Evolutionary conservation across 2,797 vertebrate species (phyloP), one percentile per base, ranked within the genome.

Genomic region (Lerista edwardsae): DNA sequence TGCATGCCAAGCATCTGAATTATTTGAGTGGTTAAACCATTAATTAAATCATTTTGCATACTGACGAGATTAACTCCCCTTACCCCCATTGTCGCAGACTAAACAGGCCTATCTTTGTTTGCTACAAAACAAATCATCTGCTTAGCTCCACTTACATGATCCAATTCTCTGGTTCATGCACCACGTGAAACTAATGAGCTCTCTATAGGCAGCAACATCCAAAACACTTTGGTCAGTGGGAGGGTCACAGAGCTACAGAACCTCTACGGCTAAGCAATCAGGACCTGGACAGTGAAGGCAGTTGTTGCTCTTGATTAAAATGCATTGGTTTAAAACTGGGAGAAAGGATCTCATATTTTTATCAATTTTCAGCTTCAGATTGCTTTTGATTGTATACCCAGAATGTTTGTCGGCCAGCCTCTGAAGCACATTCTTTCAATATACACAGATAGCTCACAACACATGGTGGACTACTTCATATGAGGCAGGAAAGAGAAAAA

Each of bases 141-240:
- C 82, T 77, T n/a, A 64, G 59, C 61, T 65, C 78, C 55, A 71
- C 67, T 77, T 51, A 29, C 47, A 74, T 62, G 62, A 80, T 75
- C 76, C 27, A 27, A n/a, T 65, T 80, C 79, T 39, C 67, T 73
- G 55, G 73, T 36, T 80, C 67, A 76, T 81, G 59, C 78, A 67
- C 67, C 57, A 78, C 27, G 31, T 81, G 82, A 29, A 72, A 73
- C 78, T 87, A 87, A 87, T 84, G 82, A 84, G 82, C 78, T 81
- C 82, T 77, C 82, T 77, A 59, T 80, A 84, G 73, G 86, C 78
- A 81, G 67, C 59, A 39, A 72, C 72, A 87, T 81, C 29, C 19
- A 80, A 76, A 84, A 44, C 73, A 80, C 64, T 77, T 84, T 81
- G 82, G 82, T 84, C 82, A 87, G 47, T 87, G 44, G 78, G 78